These are phyloP conservation scores for Metopolophium dirhodum DNA, from an alignment of 1,140 invertebrate genomes.

Conservation along the genomic window DNA sequence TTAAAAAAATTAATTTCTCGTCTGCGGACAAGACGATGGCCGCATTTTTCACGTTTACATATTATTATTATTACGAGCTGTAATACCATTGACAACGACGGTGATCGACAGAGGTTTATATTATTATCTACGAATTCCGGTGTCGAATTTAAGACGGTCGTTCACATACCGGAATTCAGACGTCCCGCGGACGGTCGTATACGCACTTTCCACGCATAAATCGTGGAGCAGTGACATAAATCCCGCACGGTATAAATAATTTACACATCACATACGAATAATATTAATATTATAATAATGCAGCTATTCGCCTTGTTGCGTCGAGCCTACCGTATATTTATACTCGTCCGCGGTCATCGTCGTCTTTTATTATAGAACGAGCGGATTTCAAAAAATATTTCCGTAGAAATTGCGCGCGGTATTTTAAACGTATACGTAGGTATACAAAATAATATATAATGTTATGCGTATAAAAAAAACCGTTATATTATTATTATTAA, in stretches of 20 bases:
- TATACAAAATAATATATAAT: not conserved
- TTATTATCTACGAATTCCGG: not conserved
- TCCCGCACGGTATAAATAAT: not conserved
- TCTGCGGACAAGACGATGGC: not conserved
- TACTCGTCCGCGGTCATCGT: not conserved
- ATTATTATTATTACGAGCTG: not conserved
- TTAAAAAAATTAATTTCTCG: not conserved
- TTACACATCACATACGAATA: not conserved
- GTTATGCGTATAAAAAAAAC: no score
- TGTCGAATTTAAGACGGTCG: not conserved
- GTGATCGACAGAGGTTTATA: not conserved
- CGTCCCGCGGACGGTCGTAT: not conserved
- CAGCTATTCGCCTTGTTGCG: not conserved
- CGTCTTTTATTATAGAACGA: not conserved
- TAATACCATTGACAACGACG: no score
- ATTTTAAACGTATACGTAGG: not conserved
- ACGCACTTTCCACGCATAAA: not conserved
- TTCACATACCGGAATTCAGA: not conserved
- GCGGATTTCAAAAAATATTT: not conserved
- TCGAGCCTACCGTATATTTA: not conserved
- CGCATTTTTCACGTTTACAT: not conserved
- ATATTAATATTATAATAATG: constrained; percentile 10
- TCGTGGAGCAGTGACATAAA: not conserved
- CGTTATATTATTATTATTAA: no score
- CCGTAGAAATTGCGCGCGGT: not conserved